phyloP scores from a whole-genome alignment of 2,888 invertebrate species.

The Ypsolopha scabrella region DNA sequence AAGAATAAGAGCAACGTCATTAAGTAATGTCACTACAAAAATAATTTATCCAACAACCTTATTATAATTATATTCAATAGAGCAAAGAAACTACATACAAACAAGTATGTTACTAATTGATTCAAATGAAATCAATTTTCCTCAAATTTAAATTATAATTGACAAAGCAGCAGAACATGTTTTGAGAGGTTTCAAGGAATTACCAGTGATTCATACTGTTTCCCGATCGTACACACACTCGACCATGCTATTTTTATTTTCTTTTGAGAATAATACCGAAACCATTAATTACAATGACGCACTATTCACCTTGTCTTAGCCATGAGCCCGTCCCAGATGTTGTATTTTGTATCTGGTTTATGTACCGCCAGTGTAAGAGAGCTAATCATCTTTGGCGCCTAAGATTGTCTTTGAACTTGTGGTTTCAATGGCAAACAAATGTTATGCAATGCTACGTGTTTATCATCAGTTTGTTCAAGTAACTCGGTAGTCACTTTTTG shows the following conservation, averaged over 20 bases:
- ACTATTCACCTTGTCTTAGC: conserved; percentile 33
- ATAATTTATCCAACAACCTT: no score
- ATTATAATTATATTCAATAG: no score
- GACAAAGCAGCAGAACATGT: conserved; percentile 11
- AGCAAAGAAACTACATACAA: no score
- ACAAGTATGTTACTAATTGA: no score
- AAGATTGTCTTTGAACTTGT: neutral
- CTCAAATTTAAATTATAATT: no score
- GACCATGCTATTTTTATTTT: conserved; percentile 55
- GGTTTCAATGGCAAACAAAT: no score
- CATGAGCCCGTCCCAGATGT: conserved; percentile 26
- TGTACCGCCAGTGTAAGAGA: conserved; percentile 17
- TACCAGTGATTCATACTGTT: conserved; percentile 46
- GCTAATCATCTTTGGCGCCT: neutral
- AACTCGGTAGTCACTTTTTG: no score
- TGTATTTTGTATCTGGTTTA: conserved; percentile 33
- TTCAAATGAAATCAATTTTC: no score
- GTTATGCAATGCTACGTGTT: no score
- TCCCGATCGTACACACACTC: conserved; percentile 25
- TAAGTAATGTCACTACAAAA: no score
- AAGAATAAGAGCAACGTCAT: no score
- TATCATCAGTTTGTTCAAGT: no score
- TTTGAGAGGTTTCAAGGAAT: conserved; percentile 47
- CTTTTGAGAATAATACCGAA: conserved; percentile 56
- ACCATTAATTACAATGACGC: conserved; percentile 66